A percentile compares a stretch with the other conserved stretches of the same genome.
Conservation (phyloP, 2,888 invertebrate species). For the Ennomos quercinarius region DNA sequence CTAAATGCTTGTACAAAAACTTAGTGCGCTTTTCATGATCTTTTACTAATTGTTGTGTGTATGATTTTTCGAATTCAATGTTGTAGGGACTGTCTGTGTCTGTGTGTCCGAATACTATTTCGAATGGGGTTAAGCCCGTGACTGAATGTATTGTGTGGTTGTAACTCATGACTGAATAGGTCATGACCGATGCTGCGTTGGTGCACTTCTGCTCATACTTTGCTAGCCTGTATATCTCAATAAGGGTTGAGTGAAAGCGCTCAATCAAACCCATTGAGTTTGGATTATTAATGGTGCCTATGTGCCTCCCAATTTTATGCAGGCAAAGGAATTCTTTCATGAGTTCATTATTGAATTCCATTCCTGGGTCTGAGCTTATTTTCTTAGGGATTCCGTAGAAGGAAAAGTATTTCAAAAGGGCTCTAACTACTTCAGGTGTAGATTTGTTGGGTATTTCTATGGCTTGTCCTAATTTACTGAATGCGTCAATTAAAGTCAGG, state of each 20-base stretch:
- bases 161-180: not conserved
- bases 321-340: not conserved
- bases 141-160: constrained; percentile 1
- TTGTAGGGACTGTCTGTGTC: not conserved
- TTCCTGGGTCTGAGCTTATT: constrained; percentile 43
- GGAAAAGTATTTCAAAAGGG: constrained; percentile 44
- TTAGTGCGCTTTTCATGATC: too few species aligned
- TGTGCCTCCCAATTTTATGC: constrained; percentile 1
- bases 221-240: constrained; percentile 1
- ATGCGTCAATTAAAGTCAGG: not conserved
- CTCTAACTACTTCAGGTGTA: constrained; percentile 43
- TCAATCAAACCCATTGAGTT: constrained; percentile 4
- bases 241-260: constrained; percentile 4
- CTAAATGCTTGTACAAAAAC: too few species aligned
- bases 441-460: constrained; percentile 36
- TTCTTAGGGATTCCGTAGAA: constrained; percentile 39
- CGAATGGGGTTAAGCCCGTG: not conserved
- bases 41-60: too few species aligned
- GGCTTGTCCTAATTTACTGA: constrained; percentile 43
- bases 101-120: constrained; percentile 1
- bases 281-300: not conserved
- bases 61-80: too few species aligned
- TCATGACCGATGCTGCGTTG: constrained; percentile 2
- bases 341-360: constrained; percentile 41
- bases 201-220: constrained; percentile 9